Conservation (phyloP, 2,888 invertebrate species). For the Cheilosia vernalis region DNA sequence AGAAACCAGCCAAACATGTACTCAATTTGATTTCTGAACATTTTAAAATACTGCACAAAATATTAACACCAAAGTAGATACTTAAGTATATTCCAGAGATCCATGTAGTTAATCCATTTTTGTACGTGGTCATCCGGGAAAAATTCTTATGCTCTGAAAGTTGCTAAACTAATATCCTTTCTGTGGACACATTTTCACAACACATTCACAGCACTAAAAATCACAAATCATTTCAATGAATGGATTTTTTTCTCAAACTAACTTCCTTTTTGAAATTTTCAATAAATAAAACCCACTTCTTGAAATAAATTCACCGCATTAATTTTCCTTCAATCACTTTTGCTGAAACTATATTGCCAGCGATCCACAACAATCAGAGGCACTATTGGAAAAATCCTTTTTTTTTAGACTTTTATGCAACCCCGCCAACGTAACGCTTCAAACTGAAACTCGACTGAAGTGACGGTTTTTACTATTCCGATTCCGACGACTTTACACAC, state of each 20-base stretch:
- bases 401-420: constrained; percentile 58
- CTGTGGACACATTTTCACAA: constrained; percentile 1
- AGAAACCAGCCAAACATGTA: too few species aligned
- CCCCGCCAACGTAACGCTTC: constrained; percentile 72
- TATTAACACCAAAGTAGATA: neutral
- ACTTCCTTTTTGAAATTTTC: neutral
- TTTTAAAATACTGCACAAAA: neutral
- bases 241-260: neutral
- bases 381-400: constrained; percentile 34
- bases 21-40: too few species aligned
- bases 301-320: constrained; percentile 13
- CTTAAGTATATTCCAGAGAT: constrained; percentile 23
- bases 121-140: constrained; percentile 7
- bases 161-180: constrained; percentile 17
- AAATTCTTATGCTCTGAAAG: neutral
- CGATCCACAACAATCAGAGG: constrained; percentile 38
- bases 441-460: constrained; percentile 68
- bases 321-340: constrained; percentile 31
- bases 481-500: constrained; percentile 38
- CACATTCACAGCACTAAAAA: constrained; percentile 6
- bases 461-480: constrained; percentile 65
- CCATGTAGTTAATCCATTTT: constrained; percentile 36
- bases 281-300: constrained; percentile 17
- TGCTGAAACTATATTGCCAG: constrained; percentile 18
- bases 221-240: neutral